These are phyloP conservation scores for Rhagium mordax DNA, from an alignment of 2,888 invertebrate genomes.

Conservation along the genomic window DNA sequence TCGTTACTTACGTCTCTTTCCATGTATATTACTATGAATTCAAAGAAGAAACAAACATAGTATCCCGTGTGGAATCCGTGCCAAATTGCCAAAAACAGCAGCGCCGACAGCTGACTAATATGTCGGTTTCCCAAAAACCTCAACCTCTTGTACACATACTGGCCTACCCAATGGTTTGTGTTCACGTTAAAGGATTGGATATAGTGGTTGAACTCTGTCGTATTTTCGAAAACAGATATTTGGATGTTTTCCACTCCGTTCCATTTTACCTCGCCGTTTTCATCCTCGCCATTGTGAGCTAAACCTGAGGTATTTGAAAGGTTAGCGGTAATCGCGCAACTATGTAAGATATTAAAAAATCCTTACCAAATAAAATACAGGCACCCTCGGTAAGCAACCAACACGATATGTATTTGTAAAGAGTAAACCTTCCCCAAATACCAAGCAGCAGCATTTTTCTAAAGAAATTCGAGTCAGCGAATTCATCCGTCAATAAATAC, in stretches of 20 bases:
- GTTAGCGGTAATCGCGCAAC: no score
- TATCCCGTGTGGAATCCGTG: conserved; percentile 97
- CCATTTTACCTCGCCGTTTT: conserved; percentile 80
- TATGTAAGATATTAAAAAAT: no score
- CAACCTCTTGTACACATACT: conserved; percentile 94
- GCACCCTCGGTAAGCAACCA: conserved; percentile 94
- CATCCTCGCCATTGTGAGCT: conserved; percentile 82
- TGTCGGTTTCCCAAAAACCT: conserved; percentile 89
- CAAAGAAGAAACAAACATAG: conserved; percentile 92
- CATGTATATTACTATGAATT: conserved; percentile 88
- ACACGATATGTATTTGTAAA: conserved; percentile 94
- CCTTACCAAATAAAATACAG: conserved; percentile 74
- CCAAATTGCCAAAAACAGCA: conserved; percentile 94
- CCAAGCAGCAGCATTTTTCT: conserved; percentile 80
- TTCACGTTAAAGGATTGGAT: conserved; percentile 95
- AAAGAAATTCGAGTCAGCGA: conserved; percentile 72
- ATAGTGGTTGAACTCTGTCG: conserved; percentile 88
- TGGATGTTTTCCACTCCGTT: conserved; percentile 93
- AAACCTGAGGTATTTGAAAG: no score
- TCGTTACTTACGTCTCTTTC: conserved; percentile 86
- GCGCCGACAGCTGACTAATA: conserved; percentile 85
- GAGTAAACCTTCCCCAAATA: conserved; percentile 87
- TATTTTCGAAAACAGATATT: conserved; percentile 85
- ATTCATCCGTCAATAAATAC: conserved; percentile 80
- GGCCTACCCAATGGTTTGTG: conserved; percentile 95